Percentiles rank a stretch among this genome's conserved stretches.
Conservation (phyloP, 2,113 vertebrate species). For the Panurus biarmicus region DNA sequence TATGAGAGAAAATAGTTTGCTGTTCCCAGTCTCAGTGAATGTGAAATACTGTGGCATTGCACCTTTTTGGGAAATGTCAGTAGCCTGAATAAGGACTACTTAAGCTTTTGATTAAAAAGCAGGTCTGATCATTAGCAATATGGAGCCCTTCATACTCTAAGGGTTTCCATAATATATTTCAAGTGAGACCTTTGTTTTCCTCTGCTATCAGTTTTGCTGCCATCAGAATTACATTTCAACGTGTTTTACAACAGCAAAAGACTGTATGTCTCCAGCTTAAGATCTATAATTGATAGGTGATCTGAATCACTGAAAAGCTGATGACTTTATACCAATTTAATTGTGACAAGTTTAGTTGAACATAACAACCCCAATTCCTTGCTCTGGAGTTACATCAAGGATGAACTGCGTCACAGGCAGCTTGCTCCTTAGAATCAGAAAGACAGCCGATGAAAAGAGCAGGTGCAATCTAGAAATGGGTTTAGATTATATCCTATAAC, state of each 20-base stretch:
- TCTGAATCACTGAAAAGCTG: neutral
- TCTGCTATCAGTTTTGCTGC: neutral
- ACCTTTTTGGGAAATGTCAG: neutral
- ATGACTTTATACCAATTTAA: neutral
- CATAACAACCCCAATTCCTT: neutral
- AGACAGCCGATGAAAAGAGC: constrained; percentile 34
- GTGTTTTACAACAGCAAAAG: neutral
- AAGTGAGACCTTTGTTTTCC: neutral
- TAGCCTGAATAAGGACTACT: neutral
- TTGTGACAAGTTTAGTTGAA: neutral
- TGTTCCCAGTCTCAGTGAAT: neutral
- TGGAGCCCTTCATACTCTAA: neutral
- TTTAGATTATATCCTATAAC: constrained; percentile 26
- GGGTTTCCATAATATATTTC: neutral
- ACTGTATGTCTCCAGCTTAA: neutral
- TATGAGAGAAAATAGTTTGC: neutral
- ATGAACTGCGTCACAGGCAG: neutral
- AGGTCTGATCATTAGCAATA: neutral
- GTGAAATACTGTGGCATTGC: neutral
- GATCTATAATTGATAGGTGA: neutral
- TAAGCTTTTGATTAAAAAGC: neutral
- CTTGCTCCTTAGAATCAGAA: neutral
- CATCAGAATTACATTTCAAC: neutral
- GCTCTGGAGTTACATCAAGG: neutral
- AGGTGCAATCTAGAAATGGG: constrained; percentile 34